Evolutionary conservation across 1,140 invertebrate species (phyloP).

Genomic region (Drosophila paulistorum): DNA sequence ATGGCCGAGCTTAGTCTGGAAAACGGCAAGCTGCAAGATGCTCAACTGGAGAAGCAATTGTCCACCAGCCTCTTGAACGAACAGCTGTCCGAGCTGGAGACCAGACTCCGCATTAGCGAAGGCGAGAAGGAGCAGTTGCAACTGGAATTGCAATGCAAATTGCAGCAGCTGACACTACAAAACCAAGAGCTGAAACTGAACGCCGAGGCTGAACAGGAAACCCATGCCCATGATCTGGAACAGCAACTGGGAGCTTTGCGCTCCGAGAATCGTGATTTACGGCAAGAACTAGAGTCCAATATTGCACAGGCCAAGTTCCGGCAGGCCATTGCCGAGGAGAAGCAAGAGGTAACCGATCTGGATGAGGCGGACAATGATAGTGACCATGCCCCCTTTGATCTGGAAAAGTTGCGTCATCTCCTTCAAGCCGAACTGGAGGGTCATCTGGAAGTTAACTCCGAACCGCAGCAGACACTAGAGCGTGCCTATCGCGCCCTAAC

Average conservation of each 20-base stretch:
- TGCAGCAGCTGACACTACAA: constrained; percentile 68
- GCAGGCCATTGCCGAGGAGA: constrained; percentile 76
- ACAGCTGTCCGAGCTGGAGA: constrained; percentile 81
- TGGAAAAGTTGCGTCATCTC: constrained; percentile 64
- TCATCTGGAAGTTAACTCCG: constrained; percentile 40
- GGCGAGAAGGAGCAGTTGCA: constrained; percentile 72
- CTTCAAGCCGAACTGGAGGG: constrained; percentile 57
- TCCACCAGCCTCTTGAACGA: constrained; percentile 84
- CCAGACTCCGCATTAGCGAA: constrained; percentile 65
- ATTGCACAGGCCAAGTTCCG: constrained; percentile 74
- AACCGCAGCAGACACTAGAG: constrained; percentile 71
- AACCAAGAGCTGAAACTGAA: constrained; percentile 73
- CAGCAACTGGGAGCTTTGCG: constrained; percentile 60
- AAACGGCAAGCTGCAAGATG: constrained; percentile 71
- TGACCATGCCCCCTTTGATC: constrained; percentile 64
- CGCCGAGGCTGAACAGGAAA: constrained; percentile 74
- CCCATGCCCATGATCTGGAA: constrained; percentile 70
- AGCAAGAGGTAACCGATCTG: constrained; percentile 73
- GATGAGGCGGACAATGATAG: constrained; percentile 58
- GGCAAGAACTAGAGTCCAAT: constrained; percentile 58
- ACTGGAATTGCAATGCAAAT: constrained; percentile 67
- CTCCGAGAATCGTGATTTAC: constrained; percentile 58
- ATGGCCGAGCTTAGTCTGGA: constrained; percentile 77
- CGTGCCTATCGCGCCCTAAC: constrained; percentile 74
- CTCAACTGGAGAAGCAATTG: constrained; percentile 85